Base-by-base conservation (phyloP, 2,888 invertebrate species). In the Euzophera pinguis region DNA sequence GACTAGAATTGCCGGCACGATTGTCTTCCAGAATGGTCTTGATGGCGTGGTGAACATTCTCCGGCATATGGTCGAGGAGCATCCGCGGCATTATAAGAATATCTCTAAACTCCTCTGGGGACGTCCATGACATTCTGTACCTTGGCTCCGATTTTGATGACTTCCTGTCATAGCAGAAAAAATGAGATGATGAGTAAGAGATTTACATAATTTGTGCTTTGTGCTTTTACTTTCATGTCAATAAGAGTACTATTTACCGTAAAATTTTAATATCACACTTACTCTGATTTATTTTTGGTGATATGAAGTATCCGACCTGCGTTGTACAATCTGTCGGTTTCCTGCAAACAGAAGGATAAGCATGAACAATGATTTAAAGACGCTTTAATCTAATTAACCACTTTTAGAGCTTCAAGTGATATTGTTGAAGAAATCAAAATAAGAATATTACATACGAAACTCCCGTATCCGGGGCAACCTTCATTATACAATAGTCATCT, bases 251-350 rank as follows among this genome's bases (percentile, higher is more conserved):
- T n/a, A n/a, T n/a, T n/a, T n/a, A n/a, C n/a, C n/a, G n/a, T n/a
- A n/a, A n/a, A n/a, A n/a, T n/a, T 22, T 22, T 3, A 22, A 17
- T 10, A 17, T 0, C 2, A 42, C 8, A 45, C 32, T 34, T 45
- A 45, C 45, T 90, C 83, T 85, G 88, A 90, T 72, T 93, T 92
- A 59, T 91, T 87, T 61, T 87, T 87, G n/a, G 91, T 86, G 45
- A 95, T 91, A 66, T 95, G 95, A 43, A 95, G 82, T 62, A 95
- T 93, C 62, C 92, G 91, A 8, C 96, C 96, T 0, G 93, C 94
- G 12, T 93, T 92, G 69, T 91, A 94, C 47, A 95, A 82, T 63
- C 91, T 84, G 14, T 60, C 57, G 6, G 54, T 43, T 13, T 58
- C 58, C 60, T 60, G 56, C 9, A 54, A 57, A 9, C 39, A 14